Conservation (phyloP, 1,140 invertebrate species). For the Carposina sasakii region DNA sequence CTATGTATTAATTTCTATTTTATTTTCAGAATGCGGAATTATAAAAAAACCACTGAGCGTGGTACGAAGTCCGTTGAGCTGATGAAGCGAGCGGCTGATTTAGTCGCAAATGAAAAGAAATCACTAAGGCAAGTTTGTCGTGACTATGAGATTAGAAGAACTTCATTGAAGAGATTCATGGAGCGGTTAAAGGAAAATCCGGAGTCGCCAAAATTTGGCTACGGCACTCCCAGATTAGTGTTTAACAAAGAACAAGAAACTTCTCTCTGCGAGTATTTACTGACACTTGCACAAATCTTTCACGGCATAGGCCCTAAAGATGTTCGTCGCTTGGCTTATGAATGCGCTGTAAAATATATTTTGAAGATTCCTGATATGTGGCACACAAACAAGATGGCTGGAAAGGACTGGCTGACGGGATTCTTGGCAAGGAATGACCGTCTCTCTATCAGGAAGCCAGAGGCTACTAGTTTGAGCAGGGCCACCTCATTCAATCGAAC, state of each 20-base stretch:
- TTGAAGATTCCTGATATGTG: constrained; percentile 20
- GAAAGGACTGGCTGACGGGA: constrained; percentile 39
- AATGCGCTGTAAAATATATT: constrained; percentile 25
- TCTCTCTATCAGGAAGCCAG: constrained; percentile 38
- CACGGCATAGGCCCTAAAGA: constrained; percentile 33
- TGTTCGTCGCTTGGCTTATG: constrained; percentile 30
- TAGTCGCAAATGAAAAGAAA: too few relatives aligned
- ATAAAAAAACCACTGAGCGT: constrained; percentile 22
- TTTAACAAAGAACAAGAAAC: constrained; percentile 24
- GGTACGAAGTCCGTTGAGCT: constrained; percentile 21
- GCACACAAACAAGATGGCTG: constrained; percentile 23
- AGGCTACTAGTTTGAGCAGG: constrained; percentile 37
- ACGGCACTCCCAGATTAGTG: constrained; percentile 8
- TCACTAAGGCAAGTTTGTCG: too few relatives aligned
- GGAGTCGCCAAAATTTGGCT: too few relatives aligned
- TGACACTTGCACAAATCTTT: constrained; percentile 31
- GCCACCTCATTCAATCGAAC: constrained; percentile 37
- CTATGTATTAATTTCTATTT: too few relatives aligned
- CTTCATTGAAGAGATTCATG: too few relatives aligned
- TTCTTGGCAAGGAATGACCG: constrained; percentile 44
- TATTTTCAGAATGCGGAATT: constrained; percentile 27
- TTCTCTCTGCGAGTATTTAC: constrained; percentile 28
- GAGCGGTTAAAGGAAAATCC: too few relatives aligned
- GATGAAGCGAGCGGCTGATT: constrained; percentile 23
- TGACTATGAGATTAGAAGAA: too few relatives aligned